Evolutionary conservation across 2,888 invertebrate species (phyloP).

Genomic region (Limnephilus marmoratus): DNA sequence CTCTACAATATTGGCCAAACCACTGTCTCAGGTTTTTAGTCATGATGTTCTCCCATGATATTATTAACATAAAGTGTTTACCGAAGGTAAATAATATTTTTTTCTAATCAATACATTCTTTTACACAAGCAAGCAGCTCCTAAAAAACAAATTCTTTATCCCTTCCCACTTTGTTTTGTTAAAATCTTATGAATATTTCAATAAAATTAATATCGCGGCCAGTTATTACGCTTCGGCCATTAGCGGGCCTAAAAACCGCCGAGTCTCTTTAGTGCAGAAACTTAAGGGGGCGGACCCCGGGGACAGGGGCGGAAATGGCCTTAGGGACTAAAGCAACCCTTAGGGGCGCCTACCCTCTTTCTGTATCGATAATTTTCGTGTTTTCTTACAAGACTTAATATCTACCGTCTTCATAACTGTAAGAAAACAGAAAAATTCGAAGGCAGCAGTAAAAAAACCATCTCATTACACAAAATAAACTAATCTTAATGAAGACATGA

Average conservation of each 20-base stretch:
- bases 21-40: too few relatives aligned
- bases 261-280: constrained; percentile 55
- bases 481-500: background rate
- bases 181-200: constrained; percentile 12
- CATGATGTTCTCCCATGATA: too few relatives aligned
- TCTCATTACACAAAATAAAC: background rate
- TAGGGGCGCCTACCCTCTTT: constrained; percentile 17
- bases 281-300: constrained; percentile 23
- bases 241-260: constrained; percentile 52
- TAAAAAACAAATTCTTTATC: background rate
- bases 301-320: constrained; percentile 44
- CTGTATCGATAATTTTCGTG: constrained; percentile 58
- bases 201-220: constrained; percentile 6
- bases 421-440: background rate
- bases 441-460: background rate
- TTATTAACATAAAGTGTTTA: background rate
- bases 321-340: constrained; percentile 10
- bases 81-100: background rate
- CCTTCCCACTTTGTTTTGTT: background rate
- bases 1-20: too few relatives aligned
- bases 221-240: constrained; percentile 40
- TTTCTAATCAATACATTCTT: background rate
- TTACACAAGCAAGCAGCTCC: background rate
- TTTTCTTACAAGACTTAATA: constrained; percentile 48
- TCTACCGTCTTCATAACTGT: constrained; percentile 20